Base-by-base conservation (phyloP, 2,113 vertebrate species). In the Sardina pilchardus region DNA sequence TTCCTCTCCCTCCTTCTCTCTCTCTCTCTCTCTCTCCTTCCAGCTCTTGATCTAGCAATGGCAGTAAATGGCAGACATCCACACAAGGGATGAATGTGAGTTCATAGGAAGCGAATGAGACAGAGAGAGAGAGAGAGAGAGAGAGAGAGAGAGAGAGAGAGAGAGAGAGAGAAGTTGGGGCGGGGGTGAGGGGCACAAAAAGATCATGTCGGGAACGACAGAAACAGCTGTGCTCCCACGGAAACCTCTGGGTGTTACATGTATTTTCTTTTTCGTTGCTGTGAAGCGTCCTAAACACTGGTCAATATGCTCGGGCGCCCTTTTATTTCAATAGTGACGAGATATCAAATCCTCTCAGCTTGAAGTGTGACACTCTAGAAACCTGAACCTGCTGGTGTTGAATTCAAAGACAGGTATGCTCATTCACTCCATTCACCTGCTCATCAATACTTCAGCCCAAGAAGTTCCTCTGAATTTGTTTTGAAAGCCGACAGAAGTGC, bases 161-260 rank as follows among this genome's bases (percentile, higher is more conserved):
- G 21, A 56, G 53, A 56, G 19, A 56, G 21, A 21, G 19, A 19
- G 21, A 5, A 56, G 19, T 19, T 5, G 21, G 53, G 21, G 53
- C 6, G 21, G 21, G 53, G 53, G 14, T 14, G 19, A 56, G 24
- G 24, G 7, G 59, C 3, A 63, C 3, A 63, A n/a, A n/a, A 63
- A 63, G 59, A 63, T 24, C 59, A 63, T 24, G 5, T 4, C n/a
- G 10, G 9, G 26, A 71, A 71, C 10, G 63, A 30, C 63, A 71
- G n/a, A 34, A 71, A 71, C 63, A 71, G 63, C 63, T 71, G 63
- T 71, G 63, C 16, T 30, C 63, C 63, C 63, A 67, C 59, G 59
- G 59, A 24, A 71, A 71, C 63, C 63, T 34, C 26, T 30, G 26
- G 14, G n/a, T 67, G 24, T 67, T 24, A 26, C 10, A n/a, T 10